Conservation (phyloP, 2,888 invertebrate species). For the Dimorphilus gyrociliatus region DNA sequence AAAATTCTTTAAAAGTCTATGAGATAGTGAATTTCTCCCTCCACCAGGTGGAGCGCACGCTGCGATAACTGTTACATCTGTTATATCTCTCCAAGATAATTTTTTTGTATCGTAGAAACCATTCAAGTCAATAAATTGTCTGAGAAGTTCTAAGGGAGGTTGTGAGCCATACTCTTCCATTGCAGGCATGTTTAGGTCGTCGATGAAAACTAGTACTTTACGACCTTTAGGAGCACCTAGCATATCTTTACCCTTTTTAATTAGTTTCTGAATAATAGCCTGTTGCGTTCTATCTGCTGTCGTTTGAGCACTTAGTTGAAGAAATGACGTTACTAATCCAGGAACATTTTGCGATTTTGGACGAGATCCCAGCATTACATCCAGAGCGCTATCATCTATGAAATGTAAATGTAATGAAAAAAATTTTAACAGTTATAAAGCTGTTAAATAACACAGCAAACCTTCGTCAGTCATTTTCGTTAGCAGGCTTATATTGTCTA, state of each 20-base stretch:
- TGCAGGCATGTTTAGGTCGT: constrained; percentile 37
- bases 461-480: constrained; percentile 19
- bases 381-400: constrained; percentile 13
- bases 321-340: constrained; percentile 22
- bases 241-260: constrained; percentile 32
- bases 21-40: constrained; percentile 30
- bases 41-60: constrained; percentile 35
- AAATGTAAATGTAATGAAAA: neutral
- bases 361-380: constrained; percentile 17
- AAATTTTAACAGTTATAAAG: neutral
- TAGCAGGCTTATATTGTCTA: constrained; percentile 28
- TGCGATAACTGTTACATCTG: constrained; percentile 30
- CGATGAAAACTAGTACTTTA: constrained; percentile 34
- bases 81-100: constrained; percentile 32
- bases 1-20: constrained; percentile 33
- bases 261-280: constrained; percentile 28
- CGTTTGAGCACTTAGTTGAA: constrained; percentile 38
- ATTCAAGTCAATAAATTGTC: constrained; percentile 33
- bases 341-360: constrained; percentile 7
- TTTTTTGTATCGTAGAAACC: constrained; percentile 33
- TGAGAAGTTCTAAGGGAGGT: constrained; percentile 33
- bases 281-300: constrained; percentile 25
- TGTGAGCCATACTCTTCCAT: constrained; percentile 35
- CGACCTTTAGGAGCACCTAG: constrained; percentile 33
- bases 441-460: too few relatives aligned